phyloP scores from a whole-genome alignment of 2,797 vertebrate genomes.

The Brotula barbata region DNA sequence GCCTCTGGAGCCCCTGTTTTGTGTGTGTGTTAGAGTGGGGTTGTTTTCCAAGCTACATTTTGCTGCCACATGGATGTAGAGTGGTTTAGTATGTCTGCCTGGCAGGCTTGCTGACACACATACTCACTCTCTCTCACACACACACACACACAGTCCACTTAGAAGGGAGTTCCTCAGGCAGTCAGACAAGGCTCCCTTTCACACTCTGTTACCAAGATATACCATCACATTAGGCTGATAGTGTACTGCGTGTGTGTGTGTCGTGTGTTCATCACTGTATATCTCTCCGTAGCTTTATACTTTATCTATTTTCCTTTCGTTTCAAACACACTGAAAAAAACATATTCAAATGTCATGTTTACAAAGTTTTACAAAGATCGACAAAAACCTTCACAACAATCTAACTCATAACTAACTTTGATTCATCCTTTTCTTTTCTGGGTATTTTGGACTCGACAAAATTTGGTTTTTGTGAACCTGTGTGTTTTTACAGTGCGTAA shows the following conservation, averaged over 20 bases:
- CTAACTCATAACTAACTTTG: too few relatives aligned
- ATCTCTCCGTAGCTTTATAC: constrained; percentile 7
- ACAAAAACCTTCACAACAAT: too few relatives aligned
- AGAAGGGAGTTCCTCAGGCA: constrained; percentile 75
- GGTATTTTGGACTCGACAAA: too few relatives aligned
- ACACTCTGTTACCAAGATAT: constrained; percentile 64
- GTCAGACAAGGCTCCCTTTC: constrained; percentile 76
- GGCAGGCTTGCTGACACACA: constrained; percentile 50
- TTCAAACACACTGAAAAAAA: constrained; percentile 25
- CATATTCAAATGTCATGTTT: too few relatives aligned
- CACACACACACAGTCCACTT: constrained; percentile 42
- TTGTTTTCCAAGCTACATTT: constrained; percentile 75
- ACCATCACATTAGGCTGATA: constrained; percentile 64
- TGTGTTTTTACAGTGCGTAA: too few relatives aligned
- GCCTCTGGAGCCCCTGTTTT: constrained; percentile 2
- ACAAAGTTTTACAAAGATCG: too few relatives aligned
- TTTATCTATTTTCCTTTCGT: constrained; percentile 42
- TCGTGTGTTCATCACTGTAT: constrained; percentile 16
- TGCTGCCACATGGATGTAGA: constrained; percentile 77
- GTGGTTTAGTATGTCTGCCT: constrained; percentile 78
- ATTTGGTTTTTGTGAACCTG: too few relatives aligned
- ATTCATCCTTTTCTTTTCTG: too few relatives aligned
- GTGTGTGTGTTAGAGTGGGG: constrained; percentile 45
- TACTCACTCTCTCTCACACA: constrained; percentile 39
- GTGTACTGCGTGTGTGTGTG: constrained; percentile 33